Evolutionary conservation across 1,140 invertebrate species (phyloP).

Genomic region (Drosophila mojavensis): DNA sequence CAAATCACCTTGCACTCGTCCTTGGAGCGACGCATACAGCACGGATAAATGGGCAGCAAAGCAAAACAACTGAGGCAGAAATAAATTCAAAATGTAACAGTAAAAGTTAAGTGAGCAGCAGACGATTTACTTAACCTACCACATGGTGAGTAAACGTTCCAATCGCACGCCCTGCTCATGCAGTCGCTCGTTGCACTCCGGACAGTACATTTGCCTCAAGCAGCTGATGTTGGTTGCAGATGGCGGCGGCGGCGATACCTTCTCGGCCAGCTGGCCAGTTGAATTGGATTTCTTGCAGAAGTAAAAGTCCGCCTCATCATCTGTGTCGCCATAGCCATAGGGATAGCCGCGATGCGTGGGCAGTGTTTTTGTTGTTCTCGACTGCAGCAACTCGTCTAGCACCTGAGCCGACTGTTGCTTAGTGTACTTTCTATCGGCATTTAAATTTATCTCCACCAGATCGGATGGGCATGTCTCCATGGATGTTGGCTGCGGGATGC

Average conservation of each 20-base stretch:
- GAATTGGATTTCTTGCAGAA: slow-evolving; percentile 72
- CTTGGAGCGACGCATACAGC: slow-evolving; percentile 59
- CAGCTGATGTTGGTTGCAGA: slow-evolving; percentile 72
- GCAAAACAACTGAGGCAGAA: slow-evolving; percentile 61
- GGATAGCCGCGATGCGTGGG: slow-evolving; percentile 69
- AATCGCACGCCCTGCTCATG: slow-evolving; percentile 72
- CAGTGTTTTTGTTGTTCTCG: slow-evolving; percentile 6
- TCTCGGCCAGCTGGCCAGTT: slow-evolving; percentile 66
- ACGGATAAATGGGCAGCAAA: slow-evolving; percentile 72
- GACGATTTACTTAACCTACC: slow-evolving; percentile 43
- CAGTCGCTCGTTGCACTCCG: slow-evolving; percentile 72
- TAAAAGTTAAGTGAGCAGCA: background rate
- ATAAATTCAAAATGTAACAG: background rate
- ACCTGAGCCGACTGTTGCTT: slow-evolving; percentile 64
- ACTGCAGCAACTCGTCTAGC: slow-evolving; percentile 53
- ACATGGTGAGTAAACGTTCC: slow-evolving; percentile 67
- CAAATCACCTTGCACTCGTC: slow-evolving; percentile 79
- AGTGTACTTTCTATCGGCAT: slow-evolving; percentile 35
- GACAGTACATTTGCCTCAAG: slow-evolving; percentile 77
- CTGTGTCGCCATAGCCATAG: slow-evolving; percentile 62
- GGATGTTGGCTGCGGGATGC: slow-evolving; percentile 38
- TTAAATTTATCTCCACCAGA: slow-evolving; percentile 69
- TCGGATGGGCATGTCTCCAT: slow-evolving; percentile 42
- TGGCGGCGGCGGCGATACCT: slow-evolving; percentile 60
- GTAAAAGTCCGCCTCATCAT: slow-evolving; percentile 56